phyloP scores from a whole-genome alignment of 2,113 vertebrate genomes.

The Caretta caretta region DNA sequence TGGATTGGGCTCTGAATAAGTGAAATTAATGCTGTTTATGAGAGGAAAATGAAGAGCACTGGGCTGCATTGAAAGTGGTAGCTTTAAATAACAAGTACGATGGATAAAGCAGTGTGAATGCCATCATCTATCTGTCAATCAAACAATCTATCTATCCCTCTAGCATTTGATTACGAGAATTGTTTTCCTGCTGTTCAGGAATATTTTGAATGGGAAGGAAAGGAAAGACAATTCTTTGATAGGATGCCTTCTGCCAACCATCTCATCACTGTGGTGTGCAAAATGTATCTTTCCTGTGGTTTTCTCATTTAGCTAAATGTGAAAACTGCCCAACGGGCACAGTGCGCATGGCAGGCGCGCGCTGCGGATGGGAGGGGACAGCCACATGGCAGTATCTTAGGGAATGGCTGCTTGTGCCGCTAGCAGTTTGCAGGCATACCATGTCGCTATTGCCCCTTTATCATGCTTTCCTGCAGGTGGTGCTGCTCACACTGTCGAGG shows the following conservation, averaged over 20 bases:
- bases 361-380: background rate
- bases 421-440: background rate
- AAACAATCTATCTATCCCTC: background rate
- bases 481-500: background rate
- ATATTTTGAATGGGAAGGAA: background rate
- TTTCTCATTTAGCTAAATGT: background rate
- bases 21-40: background rate
- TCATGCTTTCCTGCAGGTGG: background rate
- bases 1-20: background rate
- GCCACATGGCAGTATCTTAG: background rate
- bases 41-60: background rate
- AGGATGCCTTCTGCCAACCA: background rate
- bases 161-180: too few relatives aligned
- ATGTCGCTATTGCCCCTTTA: background rate
- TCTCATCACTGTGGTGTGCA: background rate
- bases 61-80: background rate
- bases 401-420: background rate
- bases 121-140: background rate
- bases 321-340: background rate
- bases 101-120: background rate
- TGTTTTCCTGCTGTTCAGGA: background rate
- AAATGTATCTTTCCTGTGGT: background rate
- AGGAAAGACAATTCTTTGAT: background rate
- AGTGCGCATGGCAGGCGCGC: background rate
- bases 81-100: background rate